Evolutionary conservation across 2,113 vertebrate species (phyloP).

Genomic region (Cettia cetti): DNA sequence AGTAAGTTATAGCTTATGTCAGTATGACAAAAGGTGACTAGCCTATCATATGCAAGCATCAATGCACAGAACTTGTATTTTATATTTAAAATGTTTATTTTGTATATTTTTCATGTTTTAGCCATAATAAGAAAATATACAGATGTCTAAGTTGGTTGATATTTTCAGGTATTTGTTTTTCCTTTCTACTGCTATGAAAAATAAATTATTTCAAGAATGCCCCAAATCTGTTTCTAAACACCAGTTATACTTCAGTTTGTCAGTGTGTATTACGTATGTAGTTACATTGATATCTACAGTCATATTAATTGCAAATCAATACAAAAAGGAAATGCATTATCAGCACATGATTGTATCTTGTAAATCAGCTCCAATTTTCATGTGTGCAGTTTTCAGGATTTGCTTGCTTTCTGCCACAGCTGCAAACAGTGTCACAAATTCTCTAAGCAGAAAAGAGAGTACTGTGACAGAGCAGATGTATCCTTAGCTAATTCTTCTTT

Average conservation of each 20-base stretch:
- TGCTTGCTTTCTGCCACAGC: neutral
- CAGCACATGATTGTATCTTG: neutral
- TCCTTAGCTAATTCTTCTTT: neutral
- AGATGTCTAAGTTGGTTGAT: neutral
- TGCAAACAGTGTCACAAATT: neutral
- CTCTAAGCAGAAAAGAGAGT: neutral
- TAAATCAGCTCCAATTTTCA: neutral
- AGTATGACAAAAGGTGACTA: neutral
- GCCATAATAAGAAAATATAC: neutral
- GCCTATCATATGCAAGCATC: neutral
- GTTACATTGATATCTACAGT: neutral
- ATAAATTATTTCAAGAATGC: neutral
- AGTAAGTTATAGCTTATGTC: slow-evolving; percentile 76
- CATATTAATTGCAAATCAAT: neutral
- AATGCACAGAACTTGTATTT: neutral
- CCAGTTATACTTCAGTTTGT: neutral
- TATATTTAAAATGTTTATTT: neutral
- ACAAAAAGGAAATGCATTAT: neutral
- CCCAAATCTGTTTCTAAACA: neutral
- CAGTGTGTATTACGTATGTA: neutral
- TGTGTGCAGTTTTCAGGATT: neutral
- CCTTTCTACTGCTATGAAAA: neutral
- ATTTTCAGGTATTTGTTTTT: neutral
- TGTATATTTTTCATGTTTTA: neutral
- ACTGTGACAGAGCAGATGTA: neutral